Conservation (phyloP, 2,113 vertebrate species). For the Hassar affinis region DNA sequence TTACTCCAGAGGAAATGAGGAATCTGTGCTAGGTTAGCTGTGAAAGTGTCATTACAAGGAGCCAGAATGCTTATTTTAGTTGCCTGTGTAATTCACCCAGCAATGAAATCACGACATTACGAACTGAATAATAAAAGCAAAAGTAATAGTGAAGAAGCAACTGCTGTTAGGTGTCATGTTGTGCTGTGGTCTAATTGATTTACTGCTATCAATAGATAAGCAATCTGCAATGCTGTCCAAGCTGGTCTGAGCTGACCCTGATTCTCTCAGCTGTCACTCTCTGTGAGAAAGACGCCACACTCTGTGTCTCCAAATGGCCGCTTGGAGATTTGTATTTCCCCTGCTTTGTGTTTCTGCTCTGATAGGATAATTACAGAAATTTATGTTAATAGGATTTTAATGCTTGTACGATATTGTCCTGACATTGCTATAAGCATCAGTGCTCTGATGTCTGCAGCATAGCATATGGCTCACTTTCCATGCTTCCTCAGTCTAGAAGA, state of each 20-base stretch:
- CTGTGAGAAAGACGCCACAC: slow-evolving; percentile 91
- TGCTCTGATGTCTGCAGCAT: slow-evolving; percentile 61
- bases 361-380: slow-evolving; percentile 90
- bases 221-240: slow-evolving; percentile 89
- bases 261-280: slow-evolving; percentile 88
- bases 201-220: slow-evolving; percentile 91
- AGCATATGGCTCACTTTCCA: slow-evolving; percentile 73
- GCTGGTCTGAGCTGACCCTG: slow-evolving; percentile 91
- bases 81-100: slow-evolving; percentile 44
- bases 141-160: neutral
- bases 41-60: slow-evolving; percentile 64
- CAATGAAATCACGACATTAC: slow-evolving; percentile 5
- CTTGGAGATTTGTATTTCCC: neutral
- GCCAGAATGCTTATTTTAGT: slow-evolving; percentile 3
- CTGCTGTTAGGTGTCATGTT: slow-evolving; percentile 16
- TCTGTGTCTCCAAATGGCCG: slow-evolving; percentile 68
- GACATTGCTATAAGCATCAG: slow-evolving; percentile 66
- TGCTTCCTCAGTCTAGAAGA: slow-evolving; percentile 61
- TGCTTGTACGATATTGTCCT: slow-evolving; percentile 70
- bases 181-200: slow-evolving; percentile 77
- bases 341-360: slow-evolving; percentile 68
- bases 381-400: slow-evolving; percentile 86
- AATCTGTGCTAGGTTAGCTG: slow-evolving; percentile 70
- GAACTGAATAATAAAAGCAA: slow-evolving; percentile 4
- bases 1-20: slow-evolving; percentile 81